Percentiles rank a stretch among this genome's conserved stretches.
These are phyloP conservation scores for Eulemur albifrons DNA, from an alignment of 2,797 vertebrate genomes.

Conservation along the genomic window DNA sequence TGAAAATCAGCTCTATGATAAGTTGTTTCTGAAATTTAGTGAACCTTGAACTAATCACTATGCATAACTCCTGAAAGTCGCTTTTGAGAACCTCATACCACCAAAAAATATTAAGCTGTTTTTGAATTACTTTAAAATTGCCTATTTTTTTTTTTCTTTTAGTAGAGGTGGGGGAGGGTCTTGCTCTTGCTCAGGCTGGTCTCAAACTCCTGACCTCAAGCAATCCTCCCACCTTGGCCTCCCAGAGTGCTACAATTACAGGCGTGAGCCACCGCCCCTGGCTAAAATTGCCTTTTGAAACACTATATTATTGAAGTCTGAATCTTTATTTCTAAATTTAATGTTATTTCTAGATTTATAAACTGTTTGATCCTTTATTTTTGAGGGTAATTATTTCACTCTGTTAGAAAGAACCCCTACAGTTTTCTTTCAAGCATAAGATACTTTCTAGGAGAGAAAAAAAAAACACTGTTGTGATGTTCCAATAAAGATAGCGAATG, in stretches of 20 bases:
- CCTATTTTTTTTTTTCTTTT: not conserved
- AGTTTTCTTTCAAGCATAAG: not conserved
- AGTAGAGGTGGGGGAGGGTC: too few species aligned
- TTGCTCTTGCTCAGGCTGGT: too few species aligned
- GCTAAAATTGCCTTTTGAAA: conserved; percentile 25
- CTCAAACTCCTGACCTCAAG: too few species aligned
- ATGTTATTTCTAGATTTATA: not conserved
- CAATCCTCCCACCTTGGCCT: too few species aligned
- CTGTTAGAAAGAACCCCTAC: not conserved
- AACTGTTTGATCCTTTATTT: conserved; percentile 20
- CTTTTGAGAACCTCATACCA: not conserved
- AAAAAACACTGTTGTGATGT: not conserved
- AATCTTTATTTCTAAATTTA: not conserved
- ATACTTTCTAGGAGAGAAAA: not conserved
- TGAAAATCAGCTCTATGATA: not conserved
- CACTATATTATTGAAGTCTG: not conserved
- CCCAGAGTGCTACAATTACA: too few species aligned
- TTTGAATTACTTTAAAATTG: conserved; percentile 22
- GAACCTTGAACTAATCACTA: not conserved
- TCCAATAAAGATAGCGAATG: not conserved
- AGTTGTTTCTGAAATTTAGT: not conserved
- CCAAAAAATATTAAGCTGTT: not conserved
- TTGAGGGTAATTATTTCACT: not conserved
- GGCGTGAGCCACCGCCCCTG: too few species aligned
- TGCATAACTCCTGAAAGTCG: not conserved